Conservation (phyloP, 1,140 invertebrate species). For the Thereuonema tuberculata region DNA sequence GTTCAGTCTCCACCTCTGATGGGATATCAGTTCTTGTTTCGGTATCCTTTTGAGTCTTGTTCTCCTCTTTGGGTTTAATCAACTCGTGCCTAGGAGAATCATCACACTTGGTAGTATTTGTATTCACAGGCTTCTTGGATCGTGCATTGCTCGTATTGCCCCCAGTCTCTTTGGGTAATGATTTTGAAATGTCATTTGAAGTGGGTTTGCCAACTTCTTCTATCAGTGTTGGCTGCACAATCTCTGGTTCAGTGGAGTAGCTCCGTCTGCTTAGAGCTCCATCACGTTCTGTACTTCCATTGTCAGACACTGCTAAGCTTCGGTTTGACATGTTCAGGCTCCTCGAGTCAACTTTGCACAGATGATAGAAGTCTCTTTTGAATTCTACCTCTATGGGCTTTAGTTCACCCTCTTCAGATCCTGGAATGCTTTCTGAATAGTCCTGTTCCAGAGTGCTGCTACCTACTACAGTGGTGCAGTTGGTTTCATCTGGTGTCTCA, state of each 20-base stretch:
- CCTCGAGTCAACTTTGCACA: constrained; percentile 53
- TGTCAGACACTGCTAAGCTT: constrained; percentile 37
- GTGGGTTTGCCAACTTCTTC: background rate
- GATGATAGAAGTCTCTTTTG: constrained; percentile 55
- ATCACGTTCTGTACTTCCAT: background rate
- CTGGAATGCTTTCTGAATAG: background rate
- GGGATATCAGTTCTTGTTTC: background rate
- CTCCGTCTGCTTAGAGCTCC: background rate
- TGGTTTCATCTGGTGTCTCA: no score
- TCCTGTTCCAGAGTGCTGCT: no score
- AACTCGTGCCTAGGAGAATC: background rate
- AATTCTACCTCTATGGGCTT: constrained; percentile 49
- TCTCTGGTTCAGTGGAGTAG: background rate
- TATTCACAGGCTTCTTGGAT: background rate
- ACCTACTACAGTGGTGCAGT: no score
- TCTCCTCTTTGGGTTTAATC: background rate
- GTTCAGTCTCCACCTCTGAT: background rate
- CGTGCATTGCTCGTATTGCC: no score
- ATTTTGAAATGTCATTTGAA: background rate
- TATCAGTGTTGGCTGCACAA: background rate
- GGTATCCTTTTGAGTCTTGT: background rate
- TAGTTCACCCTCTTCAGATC: background rate
- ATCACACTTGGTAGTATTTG: background rate
- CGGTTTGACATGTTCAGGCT: constrained; percentile 41
- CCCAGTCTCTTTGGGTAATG: background rate